These are phyloP conservation scores for Phalloptychus januarius DNA, from an alignment of 2,797 vertebrate genomes.

Conservation along the genomic window DNA sequence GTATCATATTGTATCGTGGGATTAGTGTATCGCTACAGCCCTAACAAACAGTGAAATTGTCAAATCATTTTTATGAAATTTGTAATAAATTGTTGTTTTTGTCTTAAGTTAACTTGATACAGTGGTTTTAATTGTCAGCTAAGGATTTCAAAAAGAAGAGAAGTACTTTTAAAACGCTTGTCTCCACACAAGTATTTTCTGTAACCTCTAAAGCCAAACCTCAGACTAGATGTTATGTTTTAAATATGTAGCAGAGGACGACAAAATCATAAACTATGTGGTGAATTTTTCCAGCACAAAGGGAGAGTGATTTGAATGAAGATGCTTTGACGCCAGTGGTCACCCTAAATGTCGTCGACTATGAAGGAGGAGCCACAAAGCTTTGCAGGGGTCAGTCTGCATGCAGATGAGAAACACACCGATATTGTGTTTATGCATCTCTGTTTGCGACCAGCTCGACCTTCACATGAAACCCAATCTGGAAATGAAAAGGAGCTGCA, in stretches of 20 bases:
- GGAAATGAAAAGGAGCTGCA: conserved; percentile 65
- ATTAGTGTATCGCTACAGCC: too few species aligned
- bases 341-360: conserved; percentile 23
- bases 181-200: conserved; percentile 3
- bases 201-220: background rate
- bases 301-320: conserved; percentile 29
- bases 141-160: background rate
- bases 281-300: conserved; percentile 17
- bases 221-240: background rate
- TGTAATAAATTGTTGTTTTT: background rate
- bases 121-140: background rate
- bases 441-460: conserved; percentile 65
- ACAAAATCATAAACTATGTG: conserved; percentile 12
- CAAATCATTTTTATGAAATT: background rate
- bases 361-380: conserved; percentile 43
- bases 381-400: conserved; percentile 38
- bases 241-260: conserved; percentile 15
- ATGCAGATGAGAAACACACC: conserved; percentile 36
- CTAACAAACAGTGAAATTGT: background rate
- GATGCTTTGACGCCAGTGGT: conserved; percentile 19
- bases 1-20: too few species aligned
- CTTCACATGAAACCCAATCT: conserved; percentile 78
- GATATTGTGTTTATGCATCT: conserved; percentile 24
- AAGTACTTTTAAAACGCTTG: background rate
- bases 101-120: background rate